A percentile compares a stretch with the other conserved stretches of the same genome.
phyloP scores from a whole-genome alignment of 2,888 invertebrate genomes.

The Gnatocerus cornutus region DNA sequence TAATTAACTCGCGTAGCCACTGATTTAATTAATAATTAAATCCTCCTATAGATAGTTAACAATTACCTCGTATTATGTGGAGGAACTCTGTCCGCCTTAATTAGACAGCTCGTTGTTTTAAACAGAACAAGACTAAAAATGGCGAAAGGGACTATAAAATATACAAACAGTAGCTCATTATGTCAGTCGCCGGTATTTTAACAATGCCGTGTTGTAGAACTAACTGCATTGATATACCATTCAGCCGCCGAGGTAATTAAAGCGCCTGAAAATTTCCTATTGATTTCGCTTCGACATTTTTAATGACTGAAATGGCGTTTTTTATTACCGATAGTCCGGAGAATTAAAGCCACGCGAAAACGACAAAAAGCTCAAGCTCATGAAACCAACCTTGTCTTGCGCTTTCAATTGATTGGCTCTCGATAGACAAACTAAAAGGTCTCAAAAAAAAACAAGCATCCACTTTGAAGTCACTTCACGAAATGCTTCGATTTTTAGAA shows the following conservation, averaged over 20 bases:
- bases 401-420: slow-evolving; percentile 10
- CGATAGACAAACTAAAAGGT: neutral
- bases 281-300: slow-evolving; percentile 49
- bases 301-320: slow-evolving; percentile 41
- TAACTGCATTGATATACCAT: slow-evolving; percentile 65
- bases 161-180: slow-evolving; percentile 69
- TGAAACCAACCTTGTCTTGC: slow-evolving; percentile 6
- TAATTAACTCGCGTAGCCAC: slow-evolving; percentile 66
- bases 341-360: slow-evolving; percentile 35
- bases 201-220: slow-evolving; percentile 65
- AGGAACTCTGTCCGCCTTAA: slow-evolving; percentile 66
- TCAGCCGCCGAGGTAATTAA: slow-evolving; percentile 63
- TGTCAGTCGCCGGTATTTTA: slow-evolving; percentile 66
- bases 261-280: slow-evolving; percentile 52
- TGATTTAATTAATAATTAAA: slow-evolving; percentile 69
- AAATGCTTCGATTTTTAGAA: too few relatives aligned
- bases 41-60: slow-evolving; percentile 67
- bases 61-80: slow-evolving; percentile 67
- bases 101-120: slow-evolving; percentile 64
- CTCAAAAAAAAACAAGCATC: too few relatives aligned
- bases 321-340: slow-evolving; percentile 29
- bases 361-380: slow-evolving; percentile 40
- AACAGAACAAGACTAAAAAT: slow-evolving; percentile 67
- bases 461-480: too few relatives aligned
- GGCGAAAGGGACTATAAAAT: slow-evolving; percentile 68